A percentile compares a stretch with the other conserved stretches of the same genome.
phyloP scores from a whole-genome alignment of 2,113 vertebrate species.

The Cynocephalus volans region DNA sequence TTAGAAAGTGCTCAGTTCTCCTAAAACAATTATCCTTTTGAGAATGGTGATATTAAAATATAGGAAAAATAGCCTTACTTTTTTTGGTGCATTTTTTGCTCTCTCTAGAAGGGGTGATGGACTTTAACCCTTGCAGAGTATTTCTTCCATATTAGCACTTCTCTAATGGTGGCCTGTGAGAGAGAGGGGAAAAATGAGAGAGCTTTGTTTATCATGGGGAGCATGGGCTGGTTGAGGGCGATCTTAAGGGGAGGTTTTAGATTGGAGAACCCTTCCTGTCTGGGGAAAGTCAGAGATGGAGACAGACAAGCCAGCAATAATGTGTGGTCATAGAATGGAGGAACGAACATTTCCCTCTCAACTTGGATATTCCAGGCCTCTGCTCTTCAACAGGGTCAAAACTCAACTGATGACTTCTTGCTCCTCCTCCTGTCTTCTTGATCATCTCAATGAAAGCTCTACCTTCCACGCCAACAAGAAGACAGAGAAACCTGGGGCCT shows the following conservation, averaged over 20 bases:
- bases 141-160: neutral
- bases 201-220: neutral
- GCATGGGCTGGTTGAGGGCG: neutral
- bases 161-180: neutral
- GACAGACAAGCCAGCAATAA: neutral
- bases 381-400: neutral
- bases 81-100: neutral
- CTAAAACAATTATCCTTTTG: slow-evolving; percentile 72
- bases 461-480: neutral
- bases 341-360: neutral
- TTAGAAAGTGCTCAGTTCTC: slow-evolving; percentile 64
- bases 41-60: slow-evolving; percentile 39
- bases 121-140: neutral
- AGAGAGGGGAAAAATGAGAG: neutral
- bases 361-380: neutral
- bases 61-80: slow-evolving; percentile 30
- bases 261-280: neutral
- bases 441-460: neutral
- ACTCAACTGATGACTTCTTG: neutral
- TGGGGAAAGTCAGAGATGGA: neutral
- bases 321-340: neutral
- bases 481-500: neutral
- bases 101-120: slow-evolving; percentile 10
- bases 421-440: neutral
- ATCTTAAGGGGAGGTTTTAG: neutral